Evolutionary conservation across 2,797 vertebrate species (phyloP).

Genomic region (Hydrolagus colliei): DNA sequence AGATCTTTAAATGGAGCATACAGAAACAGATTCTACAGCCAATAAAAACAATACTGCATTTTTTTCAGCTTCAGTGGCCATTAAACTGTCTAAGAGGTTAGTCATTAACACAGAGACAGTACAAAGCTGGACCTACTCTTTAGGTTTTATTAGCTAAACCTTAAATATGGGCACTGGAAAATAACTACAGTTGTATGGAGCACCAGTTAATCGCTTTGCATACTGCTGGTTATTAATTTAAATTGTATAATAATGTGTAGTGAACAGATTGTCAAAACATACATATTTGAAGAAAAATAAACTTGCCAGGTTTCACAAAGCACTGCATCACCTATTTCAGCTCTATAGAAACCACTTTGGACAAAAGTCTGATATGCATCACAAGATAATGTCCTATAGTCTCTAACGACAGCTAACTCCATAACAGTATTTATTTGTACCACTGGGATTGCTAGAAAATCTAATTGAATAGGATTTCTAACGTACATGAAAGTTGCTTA

Average conservation of each 20-base stretch:
- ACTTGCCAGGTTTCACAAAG: background rate
- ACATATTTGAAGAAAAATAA: background rate
- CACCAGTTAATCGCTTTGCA: background rate
- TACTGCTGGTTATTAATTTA: background rate
- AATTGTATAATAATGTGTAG: slow-evolving; percentile 1
- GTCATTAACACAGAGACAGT: slow-evolving; percentile 19
- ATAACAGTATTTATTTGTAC: background rate
- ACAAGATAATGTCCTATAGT: background rate
- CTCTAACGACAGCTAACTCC: background rate
- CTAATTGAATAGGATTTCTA: background rate
- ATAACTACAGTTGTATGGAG: background rate
- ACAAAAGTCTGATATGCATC: background rate
- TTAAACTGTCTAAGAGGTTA: slow-evolving; percentile 23
- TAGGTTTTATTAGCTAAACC: background rate
- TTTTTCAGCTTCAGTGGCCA: slow-evolving; percentile 29
- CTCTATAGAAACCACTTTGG: background rate
- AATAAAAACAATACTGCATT: slow-evolving; percentile 32
- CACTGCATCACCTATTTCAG: background rate
- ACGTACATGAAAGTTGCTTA: background rate
- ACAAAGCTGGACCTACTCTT: background rate
- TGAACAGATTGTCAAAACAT: background rate
- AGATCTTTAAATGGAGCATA: slow-evolving; percentile 27
- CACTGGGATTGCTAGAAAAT: background rate
- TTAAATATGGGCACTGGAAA: slow-evolving; percentile 14
- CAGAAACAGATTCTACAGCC: slow-evolving; percentile 26